These are phyloP conservation scores for Lutjanus campechanus DNA, from an alignment of 2,797 vertebrate species.

Conservation along the genomic window DNA sequence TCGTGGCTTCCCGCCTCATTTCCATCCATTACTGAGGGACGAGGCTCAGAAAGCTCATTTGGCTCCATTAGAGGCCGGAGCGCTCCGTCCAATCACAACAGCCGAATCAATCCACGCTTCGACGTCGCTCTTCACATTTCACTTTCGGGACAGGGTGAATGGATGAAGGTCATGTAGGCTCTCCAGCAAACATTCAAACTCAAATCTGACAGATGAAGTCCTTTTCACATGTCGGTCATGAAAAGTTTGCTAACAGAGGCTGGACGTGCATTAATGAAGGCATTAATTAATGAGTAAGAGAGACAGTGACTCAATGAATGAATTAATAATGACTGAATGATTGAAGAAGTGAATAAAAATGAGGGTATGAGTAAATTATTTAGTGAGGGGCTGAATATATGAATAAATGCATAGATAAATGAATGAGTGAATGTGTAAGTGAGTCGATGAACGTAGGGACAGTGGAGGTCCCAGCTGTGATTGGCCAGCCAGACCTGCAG, in stretches of 20 bases:
- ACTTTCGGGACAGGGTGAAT: fast-evolving
- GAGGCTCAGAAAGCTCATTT: conserved; percentile 45
- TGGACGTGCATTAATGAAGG: not conserved
- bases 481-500: too few species aligned
- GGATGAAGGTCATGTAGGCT: conserved; percentile 19
- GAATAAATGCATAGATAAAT: not conserved
- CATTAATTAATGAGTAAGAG: not conserved
- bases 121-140: not conserved
- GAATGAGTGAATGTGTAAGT: not conserved
- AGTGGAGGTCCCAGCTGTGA: too few species aligned
- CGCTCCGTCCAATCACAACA: conserved; percentile 31
- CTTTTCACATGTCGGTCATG: too few species aligned
- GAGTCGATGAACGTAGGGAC: too few species aligned
- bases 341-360: not conserved
- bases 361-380: not conserved
- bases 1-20: conserved; percentile 51
- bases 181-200: not conserved
- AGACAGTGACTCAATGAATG: not conserved
- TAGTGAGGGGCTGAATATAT: not conserved
- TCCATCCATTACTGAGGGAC: conserved; percentile 53
- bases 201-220: not conserved
- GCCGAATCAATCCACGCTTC: not conserved
- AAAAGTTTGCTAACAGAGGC: too few species aligned
- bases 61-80: conserved; percentile 46
- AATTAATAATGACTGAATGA: not conserved